A percentile compares a stretch with the other conserved stretches of the same genome.
phyloP scores from a whole-genome alignment of 2,888 invertebrate species.

The Siphlonurus alternatus region DNA sequence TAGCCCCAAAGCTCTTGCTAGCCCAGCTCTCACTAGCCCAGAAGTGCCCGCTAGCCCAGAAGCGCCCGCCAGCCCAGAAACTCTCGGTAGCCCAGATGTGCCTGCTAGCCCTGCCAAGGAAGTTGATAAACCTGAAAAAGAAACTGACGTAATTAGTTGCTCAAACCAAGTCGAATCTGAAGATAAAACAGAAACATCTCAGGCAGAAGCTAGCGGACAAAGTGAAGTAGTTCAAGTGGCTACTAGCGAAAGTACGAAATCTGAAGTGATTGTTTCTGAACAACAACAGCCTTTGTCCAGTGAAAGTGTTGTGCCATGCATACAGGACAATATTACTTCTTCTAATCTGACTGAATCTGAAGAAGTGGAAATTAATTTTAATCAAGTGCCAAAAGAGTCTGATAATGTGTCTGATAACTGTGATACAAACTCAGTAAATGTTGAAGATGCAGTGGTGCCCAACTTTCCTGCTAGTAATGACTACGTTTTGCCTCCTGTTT shows the following conservation, averaged over 20 bases:
- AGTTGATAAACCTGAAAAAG: slow-evolving; percentile 23
- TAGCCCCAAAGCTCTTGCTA: too few species aligned
- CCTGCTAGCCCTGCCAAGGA: slow-evolving; percentile 11
- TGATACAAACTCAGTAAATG: slow-evolving; percentile 9
- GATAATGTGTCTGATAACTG: slow-evolving; percentile 7
- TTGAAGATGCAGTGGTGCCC: neutral
- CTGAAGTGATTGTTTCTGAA: slow-evolving; percentile 4
- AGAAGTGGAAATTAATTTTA: slow-evolving; percentile 3
- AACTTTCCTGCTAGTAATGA: neutral
- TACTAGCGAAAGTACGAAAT: neutral
- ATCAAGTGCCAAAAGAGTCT: slow-evolving; percentile 12
- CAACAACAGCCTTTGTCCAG: too few species aligned
- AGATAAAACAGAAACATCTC: slow-evolving; percentile 16
- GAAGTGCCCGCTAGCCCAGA: slow-evolving; percentile 31
- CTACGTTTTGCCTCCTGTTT: neutral
- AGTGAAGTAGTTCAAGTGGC: too few species aligned
- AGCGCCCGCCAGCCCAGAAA: slow-evolving; percentile 17
- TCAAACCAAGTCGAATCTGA: neutral
- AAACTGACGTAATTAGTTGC: slow-evolving; percentile 1
- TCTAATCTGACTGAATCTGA: slow-evolving; percentile 1
- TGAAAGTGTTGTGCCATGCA: neutral
- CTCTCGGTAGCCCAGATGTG: slow-evolving; percentile 3
- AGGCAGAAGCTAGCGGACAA: too few species aligned
- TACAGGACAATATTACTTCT: neutral
- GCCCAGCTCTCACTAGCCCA: too few species aligned